Evolutionary conservation across 1,140 invertebrate species (phyloP), one percentile per base, ranked within the genome.

Genomic region (Achroia grisella): DNA sequence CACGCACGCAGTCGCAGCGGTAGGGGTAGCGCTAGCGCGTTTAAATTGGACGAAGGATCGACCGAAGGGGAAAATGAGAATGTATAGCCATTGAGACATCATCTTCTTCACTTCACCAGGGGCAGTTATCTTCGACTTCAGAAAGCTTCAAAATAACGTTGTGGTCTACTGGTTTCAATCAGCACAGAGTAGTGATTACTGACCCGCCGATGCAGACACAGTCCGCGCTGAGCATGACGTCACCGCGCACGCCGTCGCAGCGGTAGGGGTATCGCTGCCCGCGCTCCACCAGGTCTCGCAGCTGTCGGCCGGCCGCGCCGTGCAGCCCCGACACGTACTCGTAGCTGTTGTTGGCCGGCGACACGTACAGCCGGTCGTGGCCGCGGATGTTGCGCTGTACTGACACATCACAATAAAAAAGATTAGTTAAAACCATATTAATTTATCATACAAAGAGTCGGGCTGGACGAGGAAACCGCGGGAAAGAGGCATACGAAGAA

Each of bases 281-380:
- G 12, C 36, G 39, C 10, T 58, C 55, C 0, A 71, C 41, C 13
- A 63, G 67, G 14, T 10, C 3, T 9, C 51, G 29, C 39, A 64
- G 33, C 11, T 57, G 44, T 1, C 10, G 34, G 4, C 65, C 68
- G 0, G 71, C 71, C 40, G 78, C 76, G 57, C 87, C 81, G 77
- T 94, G 95, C 1, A 97, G 71, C 28, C 89, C 90, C 47, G 89
- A 88, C 32, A 97, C 67, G 59, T 92, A 90, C 31, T 90, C 83
- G 74, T 91, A 95, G 10, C 91, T 89, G 5, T 76, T 68, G 80
- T 96, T 94, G 9, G 84, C 86, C 0, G 89, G 84, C 4, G 90
- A 88, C 29, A 97, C 89, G 80, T 97, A 98, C 27, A 97, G 72
- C 12, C 91, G 87, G 71, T 96, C 94, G 67, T 93, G 90, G 10